Evolutionary conservation across 2,888 invertebrate species (phyloP).

Genomic region (Diaperis boleti): DNA sequence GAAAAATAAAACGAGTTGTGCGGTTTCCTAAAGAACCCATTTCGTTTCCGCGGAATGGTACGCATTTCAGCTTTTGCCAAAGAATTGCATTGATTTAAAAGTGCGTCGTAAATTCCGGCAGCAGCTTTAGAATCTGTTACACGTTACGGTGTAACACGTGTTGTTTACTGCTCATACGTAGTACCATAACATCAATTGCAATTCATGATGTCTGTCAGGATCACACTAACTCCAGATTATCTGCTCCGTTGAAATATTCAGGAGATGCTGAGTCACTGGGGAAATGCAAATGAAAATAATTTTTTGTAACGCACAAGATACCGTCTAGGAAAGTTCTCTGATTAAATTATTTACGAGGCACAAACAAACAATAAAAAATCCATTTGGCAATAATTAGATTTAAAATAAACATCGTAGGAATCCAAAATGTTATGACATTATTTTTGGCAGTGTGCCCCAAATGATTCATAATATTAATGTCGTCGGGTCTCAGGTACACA

Average conservation of each 20-base stretch:
- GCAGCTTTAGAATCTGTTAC: not conserved
- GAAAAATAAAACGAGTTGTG: too few relatives aligned
- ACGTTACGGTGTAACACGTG: not conserved
- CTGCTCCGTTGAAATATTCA: not conserved
- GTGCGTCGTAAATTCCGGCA: not conserved
- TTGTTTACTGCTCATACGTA: not conserved
- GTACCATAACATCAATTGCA: not conserved
- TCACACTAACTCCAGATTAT: not conserved
- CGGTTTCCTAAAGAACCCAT: too few relatives aligned
- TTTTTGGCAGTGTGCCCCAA: slow-evolving; percentile 31
- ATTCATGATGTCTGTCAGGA: not conserved
- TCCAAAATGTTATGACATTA: slow-evolving; percentile 32
- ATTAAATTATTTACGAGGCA: not conserved
- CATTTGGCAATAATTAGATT: slow-evolving; percentile 26
- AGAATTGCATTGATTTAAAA: not conserved
- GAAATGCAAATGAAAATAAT: not conserved
- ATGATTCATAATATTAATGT: slow-evolving; percentile 31
- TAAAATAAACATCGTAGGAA: slow-evolving; percentile 29
- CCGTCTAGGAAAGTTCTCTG: too few relatives aligned
- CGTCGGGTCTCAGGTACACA: slow-evolving; percentile 37
- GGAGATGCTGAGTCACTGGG: not conserved
- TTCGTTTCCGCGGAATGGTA: too few relatives aligned
- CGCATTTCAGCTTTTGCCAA: too few relatives aligned
- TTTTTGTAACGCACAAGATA: not conserved
- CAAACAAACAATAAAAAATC: slow-evolving; percentile 5